phyloP scores from a whole-genome alignment of 2,797 vertebrate genomes.

The Rhynchonycteris naso region DNA sequence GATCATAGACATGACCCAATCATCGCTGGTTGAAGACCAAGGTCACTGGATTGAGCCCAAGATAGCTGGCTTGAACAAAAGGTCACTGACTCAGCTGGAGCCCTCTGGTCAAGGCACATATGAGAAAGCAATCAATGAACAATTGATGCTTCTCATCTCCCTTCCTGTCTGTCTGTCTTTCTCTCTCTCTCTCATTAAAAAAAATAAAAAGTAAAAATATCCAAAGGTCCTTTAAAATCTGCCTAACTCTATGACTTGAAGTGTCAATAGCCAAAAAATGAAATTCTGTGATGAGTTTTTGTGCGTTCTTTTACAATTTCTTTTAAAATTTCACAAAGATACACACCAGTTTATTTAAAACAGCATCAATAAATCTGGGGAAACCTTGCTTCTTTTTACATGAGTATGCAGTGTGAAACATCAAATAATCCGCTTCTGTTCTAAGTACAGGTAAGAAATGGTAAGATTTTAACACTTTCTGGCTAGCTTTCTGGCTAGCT shows the following conservation, averaged over 20 bases:
- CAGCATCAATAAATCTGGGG: background rate
- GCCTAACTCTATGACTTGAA: background rate
- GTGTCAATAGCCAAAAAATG: background rate
- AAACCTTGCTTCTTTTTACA: background rate
- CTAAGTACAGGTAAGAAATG: background rate
- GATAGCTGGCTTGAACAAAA: no score
- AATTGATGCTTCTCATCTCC: no score
- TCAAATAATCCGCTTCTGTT: background rate
- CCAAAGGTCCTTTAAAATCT: conserved; percentile 10
- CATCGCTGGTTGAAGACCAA: no score
- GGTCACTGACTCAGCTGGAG: no score
- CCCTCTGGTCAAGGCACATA: no score
- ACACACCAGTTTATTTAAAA: background rate
- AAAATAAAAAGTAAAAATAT: no score
- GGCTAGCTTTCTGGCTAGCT: background rate
- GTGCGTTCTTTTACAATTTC: conserved; percentile 21
- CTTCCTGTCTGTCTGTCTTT: no score
- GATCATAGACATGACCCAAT: no score
- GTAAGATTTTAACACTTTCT: background rate
- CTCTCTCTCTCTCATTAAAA: no score
- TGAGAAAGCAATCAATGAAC: no score
- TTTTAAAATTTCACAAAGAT: conserved; percentile 44
- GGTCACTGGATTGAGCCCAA: no score
- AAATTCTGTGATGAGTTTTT: conserved; percentile 4
- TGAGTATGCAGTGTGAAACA: background rate